Evolutionary conservation across 2,113 vertebrate species (phyloP), one percentile per base, ranked within the genome.

Genomic region (Phalacrocorax brasilianus): DNA sequence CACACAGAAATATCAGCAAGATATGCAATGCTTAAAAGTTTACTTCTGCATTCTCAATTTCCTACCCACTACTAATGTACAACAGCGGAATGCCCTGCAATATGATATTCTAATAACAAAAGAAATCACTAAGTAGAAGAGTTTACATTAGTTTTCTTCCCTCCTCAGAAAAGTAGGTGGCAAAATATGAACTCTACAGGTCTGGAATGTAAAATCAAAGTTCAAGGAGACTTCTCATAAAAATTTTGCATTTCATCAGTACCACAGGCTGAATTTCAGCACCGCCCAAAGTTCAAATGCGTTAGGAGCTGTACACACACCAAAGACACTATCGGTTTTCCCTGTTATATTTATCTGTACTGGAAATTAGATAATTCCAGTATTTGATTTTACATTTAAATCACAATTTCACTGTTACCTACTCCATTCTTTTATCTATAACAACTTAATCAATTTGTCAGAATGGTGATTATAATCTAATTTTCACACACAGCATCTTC

Each of bases 1-100:
- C 16, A 96, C 89, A 96, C 50, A 91, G 24, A 93, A 79, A 33
- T n/a, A 40, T 93, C 81, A 97, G 73, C 49, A 81, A 85, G 55
- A 61, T 14, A 80, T 0, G 0, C 6, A 89, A 26, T n/a, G 85
- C 33, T 50, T 26, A 3, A 1, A 73, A 62, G 38, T 27, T 33
- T 33, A 56, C 8, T 65, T 75, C 38, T 55, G 4, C 68, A 58
- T 33, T 53, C 28, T 30, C 47, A 28, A 14, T 79, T 27, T 52
- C 40, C 44, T 76, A 8, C 5, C 44, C 15, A 27, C 28, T 85
- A 77, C 17, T 42, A 33, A 91, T 49, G 38, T 70, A 0, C 42
- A 73, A 50, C 20, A 79, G 14, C 6, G 28, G 18, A 65, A 62
- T 77, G 44, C 9, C 33, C 21, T 47, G 18, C 17, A 67, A 35